phyloP scores from a whole-genome alignment of 2,113 vertebrate species.

The Mormyrus lacerda region DNA sequence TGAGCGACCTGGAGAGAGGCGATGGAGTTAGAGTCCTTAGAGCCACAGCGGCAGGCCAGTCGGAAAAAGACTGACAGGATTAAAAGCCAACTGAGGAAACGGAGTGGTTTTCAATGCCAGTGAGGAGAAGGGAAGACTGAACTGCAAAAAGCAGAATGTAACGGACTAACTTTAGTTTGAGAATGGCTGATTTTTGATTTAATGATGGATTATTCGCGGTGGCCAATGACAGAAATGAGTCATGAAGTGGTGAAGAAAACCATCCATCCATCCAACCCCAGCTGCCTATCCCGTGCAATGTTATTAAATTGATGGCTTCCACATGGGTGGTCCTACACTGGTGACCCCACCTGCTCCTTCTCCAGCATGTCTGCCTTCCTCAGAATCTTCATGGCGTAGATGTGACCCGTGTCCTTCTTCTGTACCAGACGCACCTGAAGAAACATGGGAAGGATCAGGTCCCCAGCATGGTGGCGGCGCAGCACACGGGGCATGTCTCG shows the following conservation, averaged over 20 bases:
- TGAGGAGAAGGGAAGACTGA: neutral
- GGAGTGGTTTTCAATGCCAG: neutral
- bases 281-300: neutral
- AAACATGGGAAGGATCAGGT: neutral
- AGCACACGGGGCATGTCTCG: neutral
- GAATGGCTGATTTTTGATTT: neutral
- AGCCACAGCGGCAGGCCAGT: neutral
- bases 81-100: neutral
- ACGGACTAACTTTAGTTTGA: neutral
- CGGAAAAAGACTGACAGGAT: neutral
- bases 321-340: neutral
- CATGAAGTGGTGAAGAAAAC: neutral
- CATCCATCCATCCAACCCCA: neutral
- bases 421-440: slow-evolving; percentile 88
- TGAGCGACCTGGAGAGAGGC: slow-evolving; percentile 78
- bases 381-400: slow-evolving; percentile 98
- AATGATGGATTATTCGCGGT: neutral
- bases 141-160: neutral
- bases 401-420: slow-evolving; percentile 97
- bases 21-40: neutral
- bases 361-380: slow-evolving; percentile 97
- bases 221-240: neutral
- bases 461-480: neutral
- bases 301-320: neutral
- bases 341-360: slow-evolving; percentile 82